These are phyloP conservation scores for Lateolabrax maculatus DNA, from an alignment of 2,797 vertebrate genomes.

Conservation along the genomic window DNA sequence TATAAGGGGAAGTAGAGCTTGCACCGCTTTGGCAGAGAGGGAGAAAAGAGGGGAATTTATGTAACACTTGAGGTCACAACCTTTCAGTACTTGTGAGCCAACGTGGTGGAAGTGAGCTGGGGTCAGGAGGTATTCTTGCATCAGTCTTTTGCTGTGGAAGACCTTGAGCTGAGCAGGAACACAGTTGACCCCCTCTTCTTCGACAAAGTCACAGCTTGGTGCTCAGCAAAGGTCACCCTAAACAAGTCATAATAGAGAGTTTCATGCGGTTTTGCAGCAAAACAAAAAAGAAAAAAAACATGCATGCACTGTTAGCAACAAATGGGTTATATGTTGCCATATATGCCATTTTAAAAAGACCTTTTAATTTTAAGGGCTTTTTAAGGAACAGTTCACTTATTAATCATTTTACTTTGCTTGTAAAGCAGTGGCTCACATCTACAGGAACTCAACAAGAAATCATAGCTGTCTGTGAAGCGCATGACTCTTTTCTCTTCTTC, in stretches of 20 bases:
- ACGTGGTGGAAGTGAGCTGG: constrained; percentile 28
- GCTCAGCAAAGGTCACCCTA: constrained; percentile 6
- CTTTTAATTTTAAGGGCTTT: background rate
- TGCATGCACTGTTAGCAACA: background rate
- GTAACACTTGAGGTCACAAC: constrained; percentile 58
- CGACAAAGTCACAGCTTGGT: constrained; percentile 13
- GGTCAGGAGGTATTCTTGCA: constrained; percentile 45
- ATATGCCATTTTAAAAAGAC: background rate
- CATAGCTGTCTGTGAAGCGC: constrained; percentile 22
- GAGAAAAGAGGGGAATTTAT: constrained; percentile 39
- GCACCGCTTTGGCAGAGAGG: background rate
- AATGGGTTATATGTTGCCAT: background rate
- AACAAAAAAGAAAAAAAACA: too few species aligned
- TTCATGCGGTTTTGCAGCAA: background rate
- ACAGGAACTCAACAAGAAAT: constrained; percentile 48
- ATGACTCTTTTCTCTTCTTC: constrained; percentile 8
- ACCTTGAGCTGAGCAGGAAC: constrained; percentile 29
- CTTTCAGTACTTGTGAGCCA: constrained; percentile 43
- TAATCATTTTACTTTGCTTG: constrained; percentile 2
- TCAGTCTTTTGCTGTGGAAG: constrained; percentile 32
- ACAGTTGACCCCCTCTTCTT: constrained; percentile 35
- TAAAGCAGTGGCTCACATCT: constrained; percentile 6
- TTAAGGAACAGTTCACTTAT: background rate
- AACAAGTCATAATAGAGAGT: constrained; percentile 3
- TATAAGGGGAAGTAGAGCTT: constrained; percentile 52